A percentile compares a stretch with the other conserved stretches of the same genome.
Conservation (phyloP, 2,797 vertebrate genomes). For the Phyllotis vaccarum region DNA sequence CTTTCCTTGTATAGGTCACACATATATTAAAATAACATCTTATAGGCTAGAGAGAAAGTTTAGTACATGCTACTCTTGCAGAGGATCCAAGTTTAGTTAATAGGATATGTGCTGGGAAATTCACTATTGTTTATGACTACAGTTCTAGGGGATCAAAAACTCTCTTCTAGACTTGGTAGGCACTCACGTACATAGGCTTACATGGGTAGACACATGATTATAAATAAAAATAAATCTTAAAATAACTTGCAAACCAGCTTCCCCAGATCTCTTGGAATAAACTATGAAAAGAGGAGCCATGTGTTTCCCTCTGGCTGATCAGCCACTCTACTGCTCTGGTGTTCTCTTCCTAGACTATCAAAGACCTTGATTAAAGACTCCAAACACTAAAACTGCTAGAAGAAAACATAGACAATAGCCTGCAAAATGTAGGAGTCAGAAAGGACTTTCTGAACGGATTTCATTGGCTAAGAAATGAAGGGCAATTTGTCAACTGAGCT, state of each 20-base stretch:
- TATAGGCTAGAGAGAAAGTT: not conserved
- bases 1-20: constrained; percentile 26
- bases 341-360: constrained; percentile 50
- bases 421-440: not conserved
- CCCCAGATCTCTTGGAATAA: constrained; percentile 50
- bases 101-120: not conserved
- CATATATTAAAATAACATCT: constrained; percentile 69
- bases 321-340: not conserved
- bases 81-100: not conserved
- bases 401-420: not conserved
- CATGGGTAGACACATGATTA: not conserved
- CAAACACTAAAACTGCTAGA: not conserved
- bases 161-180: not conserved
- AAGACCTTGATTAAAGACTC: not conserved
- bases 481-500: constrained; percentile 48
- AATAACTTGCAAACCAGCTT: constrained; percentile 62
- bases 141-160: not conserved
- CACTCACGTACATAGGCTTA: not conserved
- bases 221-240: not conserved
- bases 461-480: not conserved
- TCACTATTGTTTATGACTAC: not conserved
- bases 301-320: constrained; percentile 62
- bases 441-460: not conserved
- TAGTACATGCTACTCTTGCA: not conserved
- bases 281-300: constrained; percentile 64